phyloP scores from a whole-genome alignment of 2,797 vertebrate genomes.

The Amblyopsis hoosieri region DNA sequence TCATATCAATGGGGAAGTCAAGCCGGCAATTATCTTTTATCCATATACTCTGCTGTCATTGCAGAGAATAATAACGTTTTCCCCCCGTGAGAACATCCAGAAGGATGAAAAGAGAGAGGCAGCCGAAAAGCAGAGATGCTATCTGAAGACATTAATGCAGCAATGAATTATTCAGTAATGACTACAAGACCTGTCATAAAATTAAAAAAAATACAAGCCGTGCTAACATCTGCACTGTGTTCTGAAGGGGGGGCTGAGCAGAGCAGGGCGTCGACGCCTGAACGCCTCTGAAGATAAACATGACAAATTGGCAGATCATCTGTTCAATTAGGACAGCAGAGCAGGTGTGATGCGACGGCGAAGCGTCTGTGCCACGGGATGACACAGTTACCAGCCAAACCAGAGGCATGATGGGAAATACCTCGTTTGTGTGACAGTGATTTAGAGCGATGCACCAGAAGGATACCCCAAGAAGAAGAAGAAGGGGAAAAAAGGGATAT shows the following conservation, averaged over 20 bases:
- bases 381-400: conserved; percentile 78
- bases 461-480: conserved; percentile 61
- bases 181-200: conserved; percentile 87
- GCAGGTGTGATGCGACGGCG: conserved; percentile 74
- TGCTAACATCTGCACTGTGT: conserved; percentile 83
- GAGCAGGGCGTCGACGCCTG: conserved; percentile 70
- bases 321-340: conserved; percentile 83
- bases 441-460: conserved; percentile 74
- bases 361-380: conserved; percentile 68
- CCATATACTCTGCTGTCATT: conserved; percentile 93
- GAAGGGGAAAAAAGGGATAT: conserved; percentile 68
- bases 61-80: conserved; percentile 92
- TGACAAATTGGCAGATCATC: conserved; percentile 89
- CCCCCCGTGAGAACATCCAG: conserved; percentile 84
- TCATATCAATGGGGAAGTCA: conserved; percentile 98
- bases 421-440: conserved; percentile 83
- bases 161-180: conserved; percentile 97
- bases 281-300: conserved; percentile 84
- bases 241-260: conserved; percentile 74
- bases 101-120: conserved; percentile 48
- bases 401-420: conserved; percentile 82
- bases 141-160: conserved; percentile 90
- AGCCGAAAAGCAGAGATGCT: conserved; percentile 76
- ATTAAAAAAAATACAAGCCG: conserved; percentile 54
- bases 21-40: conserved; percentile 99